Evolutionary conservation across 2,113 vertebrate species (phyloP), one percentile per base, ranked within the genome.

Genomic region (Dendropsophus ebraccatus): DNA sequence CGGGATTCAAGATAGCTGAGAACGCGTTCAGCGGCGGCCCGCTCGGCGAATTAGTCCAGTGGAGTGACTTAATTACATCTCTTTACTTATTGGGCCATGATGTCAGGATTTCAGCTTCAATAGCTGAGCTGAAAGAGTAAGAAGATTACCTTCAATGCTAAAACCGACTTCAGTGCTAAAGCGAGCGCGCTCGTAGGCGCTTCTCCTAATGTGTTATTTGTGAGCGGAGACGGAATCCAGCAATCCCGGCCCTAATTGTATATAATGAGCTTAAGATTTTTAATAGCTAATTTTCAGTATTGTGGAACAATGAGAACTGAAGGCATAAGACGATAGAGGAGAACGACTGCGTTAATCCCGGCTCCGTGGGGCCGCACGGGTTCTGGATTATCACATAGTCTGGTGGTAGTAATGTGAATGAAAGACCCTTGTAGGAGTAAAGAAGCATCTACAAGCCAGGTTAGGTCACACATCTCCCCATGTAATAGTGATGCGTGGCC

Each of bases 1-100:
- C 98, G 0, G 98, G 98, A 90, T 99, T 99, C 93, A 99, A 99
- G 93, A 99, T 99, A n/a, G 98, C 98, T 60, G 98, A 99, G 91
- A 99, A 97, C 73, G 98, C 98, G 0, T 99, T 99, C 94, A 99
- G 97, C 0, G 98, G 98, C 25, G 98, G 98, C 78, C 98, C 98
- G 4, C 91, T 99, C 87, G 98, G 98, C 23, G 98, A 99, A 93
- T 92, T 99, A 93, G 97, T 99, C 88, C 98, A 99, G 90, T 99
- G 98, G 98, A 99, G 98, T 90, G 98, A 99, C 93, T 96, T 99
- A 93, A 99, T 99, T 92, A 99, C 97, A 91, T 97, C 98, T 73
- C 95, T 99, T 77, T 99, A 99, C 94, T 96, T 99, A 92, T 94
- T 99, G 91, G 98, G 98, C 90, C 98, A 99, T 88, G 97, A 99